phyloP scores from a whole-genome alignment of 2,797 vertebrate genomes.

The Atherinosoma microstoma region DNA sequence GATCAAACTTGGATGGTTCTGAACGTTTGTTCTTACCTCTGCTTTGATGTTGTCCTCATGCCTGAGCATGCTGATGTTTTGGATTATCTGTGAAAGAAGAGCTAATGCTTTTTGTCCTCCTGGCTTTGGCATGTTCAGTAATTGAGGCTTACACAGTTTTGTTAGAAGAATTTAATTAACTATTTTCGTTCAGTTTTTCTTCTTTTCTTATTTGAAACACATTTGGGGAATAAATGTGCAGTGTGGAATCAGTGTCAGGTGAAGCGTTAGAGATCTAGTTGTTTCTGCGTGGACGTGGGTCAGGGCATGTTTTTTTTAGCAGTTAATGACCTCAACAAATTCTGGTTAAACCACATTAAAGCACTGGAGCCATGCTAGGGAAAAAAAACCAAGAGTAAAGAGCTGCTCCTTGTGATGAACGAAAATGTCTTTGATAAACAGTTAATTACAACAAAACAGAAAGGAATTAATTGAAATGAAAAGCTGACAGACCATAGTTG shows the following conservation, averaged over 20 bases:
- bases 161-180: slow-evolving; percentile 1
- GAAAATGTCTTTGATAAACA: too few species aligned
- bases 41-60: slow-evolving; percentile 6
- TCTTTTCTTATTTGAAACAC: too few species aligned
- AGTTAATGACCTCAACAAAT: too few species aligned
- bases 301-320: too few species aligned
- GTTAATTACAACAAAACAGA: too few species aligned
- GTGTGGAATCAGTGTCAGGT: too few species aligned
- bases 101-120: slow-evolving; percentile 21
- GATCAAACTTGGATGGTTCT: background rate
- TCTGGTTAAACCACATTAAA: background rate
- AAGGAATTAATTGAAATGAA: background rate
- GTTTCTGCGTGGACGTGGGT: background rate
- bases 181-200: background rate
- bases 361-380: background rate
- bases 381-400: background rate
- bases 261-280: background rate
- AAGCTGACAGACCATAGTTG: background rate
- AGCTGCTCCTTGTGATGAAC: too few species aligned
- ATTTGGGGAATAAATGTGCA: background rate
- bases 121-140: slow-evolving; percentile 21
- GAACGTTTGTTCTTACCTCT: background rate
- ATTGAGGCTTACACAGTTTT: slow-evolving; percentile 43
- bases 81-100: slow-evolving; percentile 41
- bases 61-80: slow-evolving; percentile 7